Conservation (phyloP, 2,797 vertebrate genomes). For the Buceros bicornis region DNA sequence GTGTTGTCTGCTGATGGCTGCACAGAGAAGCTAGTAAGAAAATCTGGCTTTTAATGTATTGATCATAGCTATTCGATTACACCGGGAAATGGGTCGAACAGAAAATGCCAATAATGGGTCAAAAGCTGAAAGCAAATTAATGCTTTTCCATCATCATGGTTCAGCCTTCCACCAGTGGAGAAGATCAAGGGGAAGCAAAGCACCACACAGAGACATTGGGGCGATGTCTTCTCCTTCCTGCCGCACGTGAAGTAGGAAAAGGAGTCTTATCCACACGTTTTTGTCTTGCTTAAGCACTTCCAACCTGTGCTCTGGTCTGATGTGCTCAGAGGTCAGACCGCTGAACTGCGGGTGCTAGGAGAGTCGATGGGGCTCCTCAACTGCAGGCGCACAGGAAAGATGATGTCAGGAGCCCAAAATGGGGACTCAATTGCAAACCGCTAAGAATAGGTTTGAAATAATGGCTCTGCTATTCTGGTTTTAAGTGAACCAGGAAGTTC, state of each 20-base stretch:
- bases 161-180: rapidly evolving
- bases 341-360: background rate
- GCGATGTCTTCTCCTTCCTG: background rate
- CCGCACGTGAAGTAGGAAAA: background rate
- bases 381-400: background rate
- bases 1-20: background rate
- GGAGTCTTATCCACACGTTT: background rate
- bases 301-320: background rate
- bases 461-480: background rate
- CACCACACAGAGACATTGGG: rapidly evolving
- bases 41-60: conserved; percentile 21
- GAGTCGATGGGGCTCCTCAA: background rate
- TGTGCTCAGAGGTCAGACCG: background rate
- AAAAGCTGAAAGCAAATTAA: conserved; percentile 9
- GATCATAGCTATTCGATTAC: background rate
- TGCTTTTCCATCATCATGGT: background rate
- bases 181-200: background rate
- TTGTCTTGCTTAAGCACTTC: conserved; percentile 5
- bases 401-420: background rate
- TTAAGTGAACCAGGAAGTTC: background rate
- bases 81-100: background rate
- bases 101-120: background rate
- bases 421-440: rapidly evolving
- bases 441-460: background rate
- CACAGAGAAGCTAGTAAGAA: background rate